Evolutionary conservation across 2,797 vertebrate species (phyloP).

Genomic region (Scomberomorus guttatus): DNA sequence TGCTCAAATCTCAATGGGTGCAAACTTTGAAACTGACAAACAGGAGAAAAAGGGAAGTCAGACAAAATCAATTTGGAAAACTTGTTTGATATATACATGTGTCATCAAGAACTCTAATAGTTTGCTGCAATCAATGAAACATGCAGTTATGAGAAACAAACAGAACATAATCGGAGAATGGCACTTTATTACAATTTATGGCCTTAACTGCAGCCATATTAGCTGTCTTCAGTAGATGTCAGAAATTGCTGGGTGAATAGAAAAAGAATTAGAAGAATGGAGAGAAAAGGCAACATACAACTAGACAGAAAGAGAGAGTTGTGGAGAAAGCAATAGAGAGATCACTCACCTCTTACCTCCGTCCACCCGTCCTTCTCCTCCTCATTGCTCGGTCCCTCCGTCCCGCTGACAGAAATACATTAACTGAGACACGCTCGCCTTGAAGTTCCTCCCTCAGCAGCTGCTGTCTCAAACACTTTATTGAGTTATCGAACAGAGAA

Average conservation of each 20-base stretch:
- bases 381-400: slow-evolving; percentile 55
- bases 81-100: slow-evolving; percentile 32
- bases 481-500: slow-evolving; percentile 84
- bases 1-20: neutral
- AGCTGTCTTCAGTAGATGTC: slow-evolving; percentile 32
- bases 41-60: slow-evolving; percentile 18
- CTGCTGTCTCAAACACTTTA: slow-evolving; percentile 83
- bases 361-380: slow-evolving; percentile 52
- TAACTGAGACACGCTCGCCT: slow-evolving; percentile 77
- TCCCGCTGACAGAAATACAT: slow-evolving; percentile 84
- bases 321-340: slow-evolving; percentile 38
- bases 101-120: slow-evolving; percentile 47
- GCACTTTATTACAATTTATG: slow-evolving; percentile 37
- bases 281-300: neutral
- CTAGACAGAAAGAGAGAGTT: slow-evolving; percentile 7
- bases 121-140: slow-evolving; percentile 52
- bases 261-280: slow-evolving; percentile 2
- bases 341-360: slow-evolving; percentile 62
- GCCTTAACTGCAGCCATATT: slow-evolving; percentile 7
- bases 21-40: slow-evolving; percentile 39
- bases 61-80: slow-evolving; percentile 40
- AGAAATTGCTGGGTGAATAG: slow-evolving; percentile 15
- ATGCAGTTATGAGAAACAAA: slow-evolving; percentile 48
- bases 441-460: slow-evolving; percentile 81
- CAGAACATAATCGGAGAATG: slow-evolving; percentile 38